These are phyloP conservation scores for Nannospalax galili DNA, from an alignment of 2,113 vertebrate species.

Conservation along the genomic window DNA sequence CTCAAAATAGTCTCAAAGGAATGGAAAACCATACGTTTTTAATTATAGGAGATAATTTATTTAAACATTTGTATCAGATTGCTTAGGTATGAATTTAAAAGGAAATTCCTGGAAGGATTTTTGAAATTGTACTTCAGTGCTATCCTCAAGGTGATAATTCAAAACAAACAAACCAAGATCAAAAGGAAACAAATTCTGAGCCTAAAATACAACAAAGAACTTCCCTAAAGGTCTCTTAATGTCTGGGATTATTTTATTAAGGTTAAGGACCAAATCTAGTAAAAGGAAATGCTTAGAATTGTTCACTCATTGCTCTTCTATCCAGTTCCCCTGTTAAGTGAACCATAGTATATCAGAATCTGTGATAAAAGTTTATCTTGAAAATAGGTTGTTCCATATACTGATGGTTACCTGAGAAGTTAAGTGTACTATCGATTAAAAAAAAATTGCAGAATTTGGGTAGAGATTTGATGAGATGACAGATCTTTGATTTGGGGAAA, in stretches of 20 bases:
- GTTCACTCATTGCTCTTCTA: background rate
- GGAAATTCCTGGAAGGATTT: background rate
- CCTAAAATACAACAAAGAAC: background rate
- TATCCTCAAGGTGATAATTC: slow-evolving; percentile 23
- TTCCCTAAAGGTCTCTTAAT: background rate
- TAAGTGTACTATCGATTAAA: background rate
- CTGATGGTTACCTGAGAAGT: background rate
- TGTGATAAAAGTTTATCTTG: background rate
- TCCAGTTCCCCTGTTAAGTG: background rate
- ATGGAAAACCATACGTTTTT: background rate
- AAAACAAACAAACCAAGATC: background rate
- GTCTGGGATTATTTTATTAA: slow-evolving; percentile 58
- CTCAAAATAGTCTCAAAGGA: background rate
- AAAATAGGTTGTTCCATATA: background rate
- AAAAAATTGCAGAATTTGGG: background rate
- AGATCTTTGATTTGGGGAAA: background rate
- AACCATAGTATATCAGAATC: background rate
- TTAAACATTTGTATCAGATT: slow-evolving; percentile 50
- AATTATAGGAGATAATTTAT: slow-evolving; percentile 14
- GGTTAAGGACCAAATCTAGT: background rate
- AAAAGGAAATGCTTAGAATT: background rate
- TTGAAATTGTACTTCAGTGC: background rate
- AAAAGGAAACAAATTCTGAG: too few relatives aligned
- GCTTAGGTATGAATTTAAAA: slow-evolving; percentile 20
- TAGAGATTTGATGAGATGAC: background rate